Evolutionary conservation across 2,113 vertebrate species (phyloP), one percentile per base, ranked within the genome.

Genomic region (Oryzias celebensis): DNA sequence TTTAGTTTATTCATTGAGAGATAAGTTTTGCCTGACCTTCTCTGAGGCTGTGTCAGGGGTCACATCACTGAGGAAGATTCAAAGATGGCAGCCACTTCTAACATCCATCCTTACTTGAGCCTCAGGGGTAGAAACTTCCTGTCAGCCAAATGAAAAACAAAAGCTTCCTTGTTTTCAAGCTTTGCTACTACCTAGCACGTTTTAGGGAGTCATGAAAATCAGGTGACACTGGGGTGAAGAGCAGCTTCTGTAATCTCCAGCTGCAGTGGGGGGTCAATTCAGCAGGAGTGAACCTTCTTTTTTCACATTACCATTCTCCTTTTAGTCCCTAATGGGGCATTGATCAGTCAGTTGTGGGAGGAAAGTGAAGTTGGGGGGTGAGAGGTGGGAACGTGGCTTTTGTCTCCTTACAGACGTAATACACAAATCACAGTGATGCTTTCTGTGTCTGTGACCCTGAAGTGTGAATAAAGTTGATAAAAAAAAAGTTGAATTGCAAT

Each of bases 21-120:
- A 85, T 80, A 85, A 84, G 83, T 83, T 88, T 90, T 87, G 71
- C 47, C 83, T 89, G 88, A 89, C 88, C 81, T 83, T 84, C 67
- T 83, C 63, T 54, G 71, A 65, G 74, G 68, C 74, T 53, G 77
- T 84, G 82, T 90, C 87, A 87, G 66, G 62, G 88, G 85, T 90
- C 87, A 81, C 65, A 66, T 76, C 65, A 68, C 84, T 66, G 62
- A 79, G 86, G 80, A 80, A 74, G 64, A 68, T 81, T 72, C 71
- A 68, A 83, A 87, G 75, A 81, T 89, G 84, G 69, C 63, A 3
- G 22, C 71, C 51, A 46, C 76, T 74, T 54, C 73, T 75, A 80
- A 45, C 70, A 62, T 79, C 64, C 1, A n/a, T 80, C 78, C 61
- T 74, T 63, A 59, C 66, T 64, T 61, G 23, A 69, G 73, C 77